Evolutionary conservation across 2,888 invertebrate species (phyloP).

Genomic region (Aleiodes leptofemur): DNA sequence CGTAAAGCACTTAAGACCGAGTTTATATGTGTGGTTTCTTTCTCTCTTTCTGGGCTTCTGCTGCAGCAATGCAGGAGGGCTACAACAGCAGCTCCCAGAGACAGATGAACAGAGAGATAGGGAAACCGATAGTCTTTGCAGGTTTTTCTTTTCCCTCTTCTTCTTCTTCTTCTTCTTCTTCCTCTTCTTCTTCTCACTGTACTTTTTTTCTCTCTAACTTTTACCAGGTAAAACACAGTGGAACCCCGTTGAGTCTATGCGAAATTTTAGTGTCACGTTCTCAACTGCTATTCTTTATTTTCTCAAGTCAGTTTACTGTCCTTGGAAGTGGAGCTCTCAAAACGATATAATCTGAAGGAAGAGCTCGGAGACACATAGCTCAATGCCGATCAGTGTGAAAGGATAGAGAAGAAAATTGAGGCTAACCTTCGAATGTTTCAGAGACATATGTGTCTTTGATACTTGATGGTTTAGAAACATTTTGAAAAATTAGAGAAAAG

Average conservation of each 20-base stretch:
- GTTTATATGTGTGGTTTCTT: constrained; percentile 60
- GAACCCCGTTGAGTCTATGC: constrained; percentile 65
- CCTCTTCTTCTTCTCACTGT: constrained; percentile 35
- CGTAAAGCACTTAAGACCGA: constrained; percentile 73
- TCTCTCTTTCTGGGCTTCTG: constrained; percentile 32
- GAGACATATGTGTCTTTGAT: neutral
- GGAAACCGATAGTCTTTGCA: constrained; percentile 70
- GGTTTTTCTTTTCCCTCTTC: constrained; percentile 45
- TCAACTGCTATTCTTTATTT: constrained; percentile 51
- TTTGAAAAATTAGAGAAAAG: neutral
- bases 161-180: neutral
- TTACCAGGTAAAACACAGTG: constrained; percentile 45
- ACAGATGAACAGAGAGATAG: constrained; percentile 69
- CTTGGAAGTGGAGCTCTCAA: constrained; percentile 37
- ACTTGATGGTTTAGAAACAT: neutral
- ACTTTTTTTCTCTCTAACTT: constrained; percentile 37
- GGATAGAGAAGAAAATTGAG: constrained; percentile 23
- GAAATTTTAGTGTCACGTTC: constrained; percentile 46
- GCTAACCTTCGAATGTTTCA: constrained; percentile 21
- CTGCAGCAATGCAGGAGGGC: constrained; percentile 40
- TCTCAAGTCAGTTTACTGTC: constrained; percentile 42
- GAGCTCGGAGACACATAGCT: constrained; percentile 21
- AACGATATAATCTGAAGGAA: constrained; percentile 34
- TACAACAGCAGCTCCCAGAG: constrained; percentile 59
- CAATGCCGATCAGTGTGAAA: constrained; percentile 40